phyloP scores from a whole-genome alignment of 2,113 vertebrate species.

The Coptodon rendalli region DNA sequence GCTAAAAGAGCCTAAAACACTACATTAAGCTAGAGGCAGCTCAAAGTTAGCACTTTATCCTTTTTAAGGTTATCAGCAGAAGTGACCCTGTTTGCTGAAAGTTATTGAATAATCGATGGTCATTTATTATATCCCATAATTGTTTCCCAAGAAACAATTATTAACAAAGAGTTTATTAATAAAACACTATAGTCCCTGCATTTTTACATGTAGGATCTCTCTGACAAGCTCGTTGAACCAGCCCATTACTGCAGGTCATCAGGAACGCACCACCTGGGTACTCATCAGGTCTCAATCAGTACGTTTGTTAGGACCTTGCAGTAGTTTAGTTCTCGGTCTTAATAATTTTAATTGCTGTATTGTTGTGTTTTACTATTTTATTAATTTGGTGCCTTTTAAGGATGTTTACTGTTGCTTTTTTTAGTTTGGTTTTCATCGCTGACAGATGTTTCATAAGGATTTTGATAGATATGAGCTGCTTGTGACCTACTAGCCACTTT shows the following conservation, averaged over 20 bases:
- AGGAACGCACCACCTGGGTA: neutral
- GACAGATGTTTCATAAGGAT: neutral
- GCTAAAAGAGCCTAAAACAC: neutral
- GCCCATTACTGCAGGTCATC: neutral
- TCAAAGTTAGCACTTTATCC: neutral
- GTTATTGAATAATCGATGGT: fast-evolving
- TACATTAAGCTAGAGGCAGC: neutral
- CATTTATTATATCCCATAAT: neutral
- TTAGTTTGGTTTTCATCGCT: fast-evolving
- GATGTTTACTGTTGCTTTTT: neutral
- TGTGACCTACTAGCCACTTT: neutral
- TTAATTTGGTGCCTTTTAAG: neutral
- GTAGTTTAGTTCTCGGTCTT: neutral
- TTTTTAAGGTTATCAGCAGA: neutral
- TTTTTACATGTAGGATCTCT: neutral
- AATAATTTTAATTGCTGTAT: neutral
- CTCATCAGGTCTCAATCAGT: no score
- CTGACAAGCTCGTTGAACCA: neutral
- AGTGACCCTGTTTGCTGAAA: neutral
- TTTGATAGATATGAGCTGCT: neutral
- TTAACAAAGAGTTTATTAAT: neutral
- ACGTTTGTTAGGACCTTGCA: neutral
- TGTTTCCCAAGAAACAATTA: neutral
- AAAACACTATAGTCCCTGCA: neutral
- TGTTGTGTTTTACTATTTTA: neutral